These are phyloP conservation scores for Panulirus ornatus DNA, from an alignment of 1,140 invertebrate genomes.

Conservation along the genomic window DNA sequence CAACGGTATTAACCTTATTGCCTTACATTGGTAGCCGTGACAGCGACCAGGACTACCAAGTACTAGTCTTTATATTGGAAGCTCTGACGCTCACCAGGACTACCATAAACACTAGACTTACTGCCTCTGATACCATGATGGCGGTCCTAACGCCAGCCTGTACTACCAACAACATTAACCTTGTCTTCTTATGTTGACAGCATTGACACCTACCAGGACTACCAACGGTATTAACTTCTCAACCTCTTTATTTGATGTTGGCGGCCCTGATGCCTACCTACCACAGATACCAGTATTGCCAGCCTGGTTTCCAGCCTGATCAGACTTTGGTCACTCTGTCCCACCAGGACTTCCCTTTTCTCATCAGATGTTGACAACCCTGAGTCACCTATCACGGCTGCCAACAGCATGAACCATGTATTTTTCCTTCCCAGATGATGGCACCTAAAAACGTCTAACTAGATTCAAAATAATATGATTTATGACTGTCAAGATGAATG, in stretches of 20 bases:
- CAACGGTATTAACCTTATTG: slow-evolving; percentile 52
- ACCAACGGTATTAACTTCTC: too few species aligned
- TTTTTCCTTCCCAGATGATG: neutral
- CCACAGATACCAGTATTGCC: too few species aligned
- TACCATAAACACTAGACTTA: neutral
- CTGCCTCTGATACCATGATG: neutral
- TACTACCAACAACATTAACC: neutral
- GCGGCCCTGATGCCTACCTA: neutral
- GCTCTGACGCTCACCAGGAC: neutral
- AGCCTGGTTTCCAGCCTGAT: too few species aligned
- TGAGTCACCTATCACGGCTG: too few species aligned
- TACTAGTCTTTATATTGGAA: slow-evolving; percentile 20
- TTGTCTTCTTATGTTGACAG: neutral
- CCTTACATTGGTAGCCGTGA: neutral
- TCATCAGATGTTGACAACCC: too few species aligned
- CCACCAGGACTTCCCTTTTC: too few species aligned
- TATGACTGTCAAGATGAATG: too few species aligned
- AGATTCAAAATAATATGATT: too few species aligned
- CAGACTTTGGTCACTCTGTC: too few species aligned
- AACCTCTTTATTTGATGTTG: too few species aligned
- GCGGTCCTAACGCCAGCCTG: neutral
- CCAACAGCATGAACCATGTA: neutral
- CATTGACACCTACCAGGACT: neutral
- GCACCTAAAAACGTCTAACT: too few species aligned
- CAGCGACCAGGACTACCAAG: neutral